These are phyloP conservation scores for Cherax quadricarinatus DNA, from an alignment of 1,140 invertebrate species.

Conservation along the genomic window DNA sequence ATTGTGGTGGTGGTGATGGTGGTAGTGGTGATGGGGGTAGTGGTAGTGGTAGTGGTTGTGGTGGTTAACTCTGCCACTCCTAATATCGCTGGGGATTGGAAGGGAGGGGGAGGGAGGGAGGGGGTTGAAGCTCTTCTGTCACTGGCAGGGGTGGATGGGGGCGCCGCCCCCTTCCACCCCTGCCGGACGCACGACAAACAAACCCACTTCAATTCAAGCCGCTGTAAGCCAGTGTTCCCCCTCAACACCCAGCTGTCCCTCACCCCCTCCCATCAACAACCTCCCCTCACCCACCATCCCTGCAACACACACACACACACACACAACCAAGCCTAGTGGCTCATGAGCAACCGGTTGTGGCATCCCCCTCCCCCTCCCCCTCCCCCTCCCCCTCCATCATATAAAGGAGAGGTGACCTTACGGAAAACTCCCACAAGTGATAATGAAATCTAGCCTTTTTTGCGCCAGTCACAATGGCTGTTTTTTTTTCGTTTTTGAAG, in stretches of 20 bases:
- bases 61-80: neutral
- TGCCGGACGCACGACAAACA: neutral
- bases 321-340: too few relatives aligned
- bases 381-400: neutral
- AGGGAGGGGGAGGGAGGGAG: too few relatives aligned
- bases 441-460: neutral
- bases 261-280: too few relatives aligned
- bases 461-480: neutral
- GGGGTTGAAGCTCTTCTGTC: neutral
- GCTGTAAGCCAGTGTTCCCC: neutral
- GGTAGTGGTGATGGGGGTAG: too few relatives aligned
- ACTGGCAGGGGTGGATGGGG: neutral
- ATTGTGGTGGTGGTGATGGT: too few relatives aligned
- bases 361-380: neutral
- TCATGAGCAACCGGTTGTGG: too few relatives aligned
- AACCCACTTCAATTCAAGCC: neutral
- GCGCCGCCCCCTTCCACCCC: neutral
- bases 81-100: neutral
- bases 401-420: neutral
- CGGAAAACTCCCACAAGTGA: neutral
- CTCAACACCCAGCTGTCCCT: neutral
- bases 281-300: too few relatives aligned
- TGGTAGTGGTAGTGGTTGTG: too few relatives aligned
- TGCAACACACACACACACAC: too few relatives aligned
- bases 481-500: neutral